Evolutionary conservation across 2,888 invertebrate genomes (phyloP), one percentile per base, ranked within the genome.

Genomic region (Volucella inanis): DNA sequence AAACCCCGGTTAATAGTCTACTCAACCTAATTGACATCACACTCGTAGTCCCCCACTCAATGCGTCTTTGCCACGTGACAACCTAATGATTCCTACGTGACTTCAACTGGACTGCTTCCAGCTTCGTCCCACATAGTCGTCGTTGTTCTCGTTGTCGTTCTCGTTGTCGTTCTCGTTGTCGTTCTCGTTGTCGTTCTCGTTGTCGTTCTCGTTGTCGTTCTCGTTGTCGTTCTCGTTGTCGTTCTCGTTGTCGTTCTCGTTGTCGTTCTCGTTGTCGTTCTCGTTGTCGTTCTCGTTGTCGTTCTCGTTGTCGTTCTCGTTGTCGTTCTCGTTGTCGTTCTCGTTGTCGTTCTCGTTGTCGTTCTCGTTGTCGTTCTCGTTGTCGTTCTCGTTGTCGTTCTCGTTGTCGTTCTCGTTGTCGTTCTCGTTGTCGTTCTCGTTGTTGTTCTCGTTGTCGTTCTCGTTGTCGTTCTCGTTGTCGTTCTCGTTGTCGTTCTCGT

Each of bases 51-150:
- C 31, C 6, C 15, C 4, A 31, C 59, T 31, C 31, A 11, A 4
- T n/a, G 52, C 65, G 65, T 38, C 62, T 47, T 31, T 18, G 18
- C 10, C 45, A 57, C 31, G 61, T 70, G 68, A 77, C 76, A 68
- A 61, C 54, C 52, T 83, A 78, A 83, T 83, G 78, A 64, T 78
- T 78, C 47, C 64, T 74, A 83, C 83, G 83, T 83, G 83, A 78
- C 82, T 72, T 55, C 55, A 45, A 47, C 50, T 52, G 77, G 61
- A 65, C 71, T 43, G 71, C 70, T 72, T 61, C 77, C 71, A 81
- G 55, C 59, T 64, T 67, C 45, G 54, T 67, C 54, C 65, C 41
- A 45, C 18, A 41, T 15, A 4, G 39, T 39, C 55, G 18, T 11
- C 11, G 45, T 38, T 2, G 49, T 49, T n/a, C 3, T 8, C 45